Base-by-base conservation (phyloP, 1,140 invertebrate species). In the Lordiphosa mommai region DNA sequence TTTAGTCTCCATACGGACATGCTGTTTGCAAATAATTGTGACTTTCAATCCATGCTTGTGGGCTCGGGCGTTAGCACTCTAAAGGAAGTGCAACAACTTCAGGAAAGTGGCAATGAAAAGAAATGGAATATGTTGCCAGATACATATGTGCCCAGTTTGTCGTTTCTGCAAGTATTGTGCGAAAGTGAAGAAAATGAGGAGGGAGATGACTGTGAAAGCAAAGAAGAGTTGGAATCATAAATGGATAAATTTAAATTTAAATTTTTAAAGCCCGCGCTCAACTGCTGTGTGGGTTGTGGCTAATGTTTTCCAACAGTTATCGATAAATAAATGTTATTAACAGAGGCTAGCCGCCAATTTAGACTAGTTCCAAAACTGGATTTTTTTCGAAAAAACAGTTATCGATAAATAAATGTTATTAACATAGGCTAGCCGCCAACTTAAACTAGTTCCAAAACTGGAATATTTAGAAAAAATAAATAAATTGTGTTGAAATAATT, bases 31-130 rank as follows among this genome's bases (percentile, higher is more conserved):
- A 33, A 47, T 17, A 53, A 66, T 4, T 77, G 57, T 34, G 64
- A 64, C 0, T 84, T 77, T 6, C 79, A 84, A 8, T 72, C 77
- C 0, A 17, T 84, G 8, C 27, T 84, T 2, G 68, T 84, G 12
- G 77, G 57, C n/a, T 36, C 59, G 0, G 72, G 73, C 2, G 51
- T 57, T 0, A 37, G 23, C 30, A 34, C 6, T 4, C 7, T 72
- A 1, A 7, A 65, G n/a, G 34, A 66, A 32, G 72, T 64, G 20
- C 41, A 65, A 4, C 10, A 10, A 13, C 13, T 76, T 4, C 29
- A 49, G 2, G 27, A 47, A 0, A 59, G 58, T 14, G 69, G 32
- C 2, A 16, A 58, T 13, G 13, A 61, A 16, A 53, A 58, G 5
- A 34, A 44, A n/a, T 16, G 44, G 34, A 32, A 3, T 0, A n/a